phyloP scores from a whole-genome alignment of 2,888 invertebrate species.

The Halictus quadricinctus region DNA sequence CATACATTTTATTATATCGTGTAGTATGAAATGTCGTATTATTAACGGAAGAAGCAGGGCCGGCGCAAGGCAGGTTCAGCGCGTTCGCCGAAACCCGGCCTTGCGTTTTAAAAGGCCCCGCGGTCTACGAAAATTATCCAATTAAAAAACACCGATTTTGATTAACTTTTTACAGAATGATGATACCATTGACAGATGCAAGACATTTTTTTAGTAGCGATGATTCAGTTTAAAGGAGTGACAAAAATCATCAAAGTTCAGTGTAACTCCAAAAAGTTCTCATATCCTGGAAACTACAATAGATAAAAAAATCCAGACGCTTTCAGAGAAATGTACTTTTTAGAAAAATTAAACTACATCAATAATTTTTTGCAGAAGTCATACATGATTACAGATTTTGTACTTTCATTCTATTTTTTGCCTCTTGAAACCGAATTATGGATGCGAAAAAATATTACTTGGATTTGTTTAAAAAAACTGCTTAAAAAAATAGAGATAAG shows the following conservation, averaged over 20 bases:
- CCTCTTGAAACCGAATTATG: too few species aligned
- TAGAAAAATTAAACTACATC: constrained; percentile 48
- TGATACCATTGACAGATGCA: constrained; percentile 43
- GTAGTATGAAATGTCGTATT: too few species aligned
- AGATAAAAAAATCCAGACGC: constrained; percentile 44
- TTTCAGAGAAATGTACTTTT: constrained; percentile 52
- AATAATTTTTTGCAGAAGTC: constrained; percentile 37
- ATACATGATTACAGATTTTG: constrained; percentile 23
- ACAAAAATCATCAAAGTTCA: neutral
- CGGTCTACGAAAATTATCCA: constrained; percentile 34
- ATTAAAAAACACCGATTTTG: constrained; percentile 36
- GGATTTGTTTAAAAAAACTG: too few species aligned
- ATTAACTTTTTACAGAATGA: constrained; percentile 37
- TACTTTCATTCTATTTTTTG: too few species aligned
- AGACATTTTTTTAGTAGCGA: constrained; percentile 18
- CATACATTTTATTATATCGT: too few species aligned
- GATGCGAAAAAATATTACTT: too few species aligned
- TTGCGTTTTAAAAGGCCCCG: constrained; percentile 12
- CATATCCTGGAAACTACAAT: constrained; percentile 45
- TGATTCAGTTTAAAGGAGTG: too few species aligned
- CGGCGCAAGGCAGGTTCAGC: constrained; percentile 29
- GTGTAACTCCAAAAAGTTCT: constrained; percentile 1
- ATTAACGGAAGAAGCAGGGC: neutral
- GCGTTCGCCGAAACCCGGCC: constrained; percentile 30
- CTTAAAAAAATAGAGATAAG: too few species aligned